Evolutionary conservation across 2,797 vertebrate species (phyloP).

Genomic region (Eleutherodactylus coqui): DNA sequence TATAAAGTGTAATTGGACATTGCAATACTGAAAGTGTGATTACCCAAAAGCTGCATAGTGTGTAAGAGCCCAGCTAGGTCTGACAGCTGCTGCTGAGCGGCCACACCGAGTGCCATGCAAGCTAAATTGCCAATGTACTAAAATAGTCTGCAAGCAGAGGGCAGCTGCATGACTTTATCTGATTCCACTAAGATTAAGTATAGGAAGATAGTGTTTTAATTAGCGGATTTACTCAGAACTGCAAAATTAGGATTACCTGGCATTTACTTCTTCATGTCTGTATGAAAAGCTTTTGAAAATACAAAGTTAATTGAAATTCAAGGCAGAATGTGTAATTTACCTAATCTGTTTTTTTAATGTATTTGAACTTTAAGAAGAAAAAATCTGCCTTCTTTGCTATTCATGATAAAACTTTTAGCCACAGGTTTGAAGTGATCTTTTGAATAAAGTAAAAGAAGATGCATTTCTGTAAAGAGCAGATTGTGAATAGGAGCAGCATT

Average conservation of each 20-base stretch:
- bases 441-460: background rate
- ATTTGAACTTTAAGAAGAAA: constrained; percentile 28
- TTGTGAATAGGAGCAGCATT: background rate
- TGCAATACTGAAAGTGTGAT: constrained; percentile 20
- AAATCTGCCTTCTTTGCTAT: constrained; percentile 4
- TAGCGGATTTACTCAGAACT: background rate
- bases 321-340: background rate
- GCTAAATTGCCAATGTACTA: background rate
- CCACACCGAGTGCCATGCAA: background rate
- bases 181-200: background rate
- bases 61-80: background rate
- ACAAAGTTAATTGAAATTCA: constrained; percentile 28
- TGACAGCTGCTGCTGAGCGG: constrained; percentile 1
- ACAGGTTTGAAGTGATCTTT: constrained; percentile 1
- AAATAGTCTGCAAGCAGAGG: constrained; percentile 12
- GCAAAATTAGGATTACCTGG: constrained; percentile 17
- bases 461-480: background rate
- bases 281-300: constrained; percentile 20
- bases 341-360: constrained; percentile 33
- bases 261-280: constrained; percentile 5
- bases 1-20: constrained; percentile 31
- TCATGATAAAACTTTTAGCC: background rate
- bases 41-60: constrained; percentile 8
- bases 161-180: background rate
- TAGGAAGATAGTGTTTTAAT: constrained; percentile 12